These are phyloP conservation scores for Notarius lentiginosus DNA, from an alignment of 2,113 vertebrate species.

Conservation along the genomic window DNA sequence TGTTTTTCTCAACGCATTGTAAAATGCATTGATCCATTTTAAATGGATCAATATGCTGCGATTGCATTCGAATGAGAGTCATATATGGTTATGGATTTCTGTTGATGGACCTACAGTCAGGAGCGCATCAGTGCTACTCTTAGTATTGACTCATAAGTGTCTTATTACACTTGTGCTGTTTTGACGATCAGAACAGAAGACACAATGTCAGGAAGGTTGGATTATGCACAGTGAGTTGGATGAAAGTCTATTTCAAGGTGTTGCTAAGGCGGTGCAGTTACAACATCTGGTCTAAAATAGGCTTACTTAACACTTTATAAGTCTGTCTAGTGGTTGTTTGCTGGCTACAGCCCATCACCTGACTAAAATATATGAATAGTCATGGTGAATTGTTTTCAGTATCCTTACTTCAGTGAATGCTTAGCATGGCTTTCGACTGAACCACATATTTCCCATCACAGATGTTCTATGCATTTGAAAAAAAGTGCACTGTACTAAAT, in stretches of 20 bases:
- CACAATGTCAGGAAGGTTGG: background rate
- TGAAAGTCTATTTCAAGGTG: background rate
- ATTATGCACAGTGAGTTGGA: background rate
- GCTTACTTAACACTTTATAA: background rate
- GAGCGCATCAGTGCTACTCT: background rate
- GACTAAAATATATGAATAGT: background rate
- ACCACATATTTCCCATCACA: background rate
- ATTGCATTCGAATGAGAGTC: background rate
- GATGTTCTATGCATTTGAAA: background rate
- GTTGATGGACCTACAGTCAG: background rate
- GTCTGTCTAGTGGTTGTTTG: background rate
- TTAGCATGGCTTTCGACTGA: background rate
- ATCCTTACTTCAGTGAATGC: background rate
- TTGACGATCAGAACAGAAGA: background rate
- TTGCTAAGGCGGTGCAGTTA: background rate
- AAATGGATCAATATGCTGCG: background rate
- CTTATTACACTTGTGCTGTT: constrained; percentile 10
- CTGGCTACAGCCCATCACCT: background rate
- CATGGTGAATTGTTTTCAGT: background rate
- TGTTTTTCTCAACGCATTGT: no score
- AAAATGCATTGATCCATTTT: background rate
- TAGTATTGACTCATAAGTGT: background rate
- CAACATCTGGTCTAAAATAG: background rate
- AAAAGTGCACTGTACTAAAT: background rate
- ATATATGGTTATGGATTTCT: background rate